Conservation (phyloP, 2,888 invertebrate species). For the Colostygia pectinataria region DNA sequence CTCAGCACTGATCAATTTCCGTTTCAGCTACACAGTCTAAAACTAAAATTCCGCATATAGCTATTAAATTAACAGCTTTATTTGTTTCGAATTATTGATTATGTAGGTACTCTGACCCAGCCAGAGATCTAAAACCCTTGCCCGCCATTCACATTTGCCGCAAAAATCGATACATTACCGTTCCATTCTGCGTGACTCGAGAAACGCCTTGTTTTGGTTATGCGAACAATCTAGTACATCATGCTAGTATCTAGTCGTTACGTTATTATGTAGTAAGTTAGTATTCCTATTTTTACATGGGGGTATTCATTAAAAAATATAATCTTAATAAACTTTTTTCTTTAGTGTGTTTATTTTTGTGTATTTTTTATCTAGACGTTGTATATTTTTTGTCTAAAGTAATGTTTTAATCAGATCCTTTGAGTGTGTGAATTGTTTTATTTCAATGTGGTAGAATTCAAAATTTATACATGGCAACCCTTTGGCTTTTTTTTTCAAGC, state of each 20-base stretch:
- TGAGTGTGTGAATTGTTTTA: no score
- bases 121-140: slow-evolving; percentile 8
- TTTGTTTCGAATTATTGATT: slow-evolving; percentile 32
- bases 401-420: no score
- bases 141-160: slow-evolving; percentile 45
- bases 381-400: no score
- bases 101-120: slow-evolving; percentile 20
- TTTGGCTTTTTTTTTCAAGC: not conserved
- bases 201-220: slow-evolving; percentile 16
- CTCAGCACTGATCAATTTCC: slow-evolving; percentile 9
- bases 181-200: slow-evolving; percentile 37
- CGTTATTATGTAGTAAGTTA: no score
- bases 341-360: no score
- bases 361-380: no score
- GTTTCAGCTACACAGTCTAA: not conserved
- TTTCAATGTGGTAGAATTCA: slow-evolving; percentile 7
- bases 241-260: no score
- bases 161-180: slow-evolving; percentile 53
- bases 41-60: slow-evolving; percentile 9
- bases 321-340: no score
- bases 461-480: not conserved
- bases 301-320: no score
- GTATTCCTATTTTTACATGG: no score
- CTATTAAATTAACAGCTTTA: slow-evolving; percentile 12
- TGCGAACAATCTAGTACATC: no score